These are phyloP conservation scores for Hipparchia sbordonii DNA, from an alignment of 2,888 invertebrate genomes.

Conservation along the genomic window DNA sequence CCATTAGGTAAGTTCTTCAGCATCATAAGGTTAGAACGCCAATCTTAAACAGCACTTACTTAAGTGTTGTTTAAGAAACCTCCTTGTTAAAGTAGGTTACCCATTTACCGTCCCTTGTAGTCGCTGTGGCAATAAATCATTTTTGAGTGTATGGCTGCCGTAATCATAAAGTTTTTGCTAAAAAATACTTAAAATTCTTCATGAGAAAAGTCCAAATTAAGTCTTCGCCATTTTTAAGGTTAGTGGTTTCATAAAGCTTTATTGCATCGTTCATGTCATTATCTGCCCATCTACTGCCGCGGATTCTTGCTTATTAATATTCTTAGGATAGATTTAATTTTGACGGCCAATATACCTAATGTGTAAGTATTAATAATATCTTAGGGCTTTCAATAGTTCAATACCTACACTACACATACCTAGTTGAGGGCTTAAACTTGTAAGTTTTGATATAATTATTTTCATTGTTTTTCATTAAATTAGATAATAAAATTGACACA, in stretches of 20 bases:
- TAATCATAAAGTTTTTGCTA: not conserved
- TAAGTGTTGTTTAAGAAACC: not conserved
- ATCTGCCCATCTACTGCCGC: conserved; percentile 9
- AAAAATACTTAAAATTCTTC: not conserved
- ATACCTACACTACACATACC: no score
- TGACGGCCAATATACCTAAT: conserved; percentile 14
- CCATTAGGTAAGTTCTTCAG: no score
- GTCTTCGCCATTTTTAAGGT: not conserved
- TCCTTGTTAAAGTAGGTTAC: not conserved
- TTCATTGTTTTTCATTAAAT: conserved; percentile 9
- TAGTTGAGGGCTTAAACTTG: not conserved
- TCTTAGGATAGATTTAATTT: conserved; percentile 2
- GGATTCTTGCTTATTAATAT: conserved; percentile 4
- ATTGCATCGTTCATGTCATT: not conserved
- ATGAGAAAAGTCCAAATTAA: not conserved
- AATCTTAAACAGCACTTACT: not conserved
- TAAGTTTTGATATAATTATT: conserved; percentile 11
- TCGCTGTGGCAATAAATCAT: not conserved
- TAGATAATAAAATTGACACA: conserved; percentile 2
- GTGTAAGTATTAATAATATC: conserved; percentile 8
- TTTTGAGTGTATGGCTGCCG: not conserved
- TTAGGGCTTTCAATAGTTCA: conserved; percentile 8
- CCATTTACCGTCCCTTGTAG: not conserved
- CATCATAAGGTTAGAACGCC: no score
- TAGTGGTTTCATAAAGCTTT: not conserved